Conservation (phyloP, 2,888 invertebrate genomes). For the Gibbula magus region DNA sequence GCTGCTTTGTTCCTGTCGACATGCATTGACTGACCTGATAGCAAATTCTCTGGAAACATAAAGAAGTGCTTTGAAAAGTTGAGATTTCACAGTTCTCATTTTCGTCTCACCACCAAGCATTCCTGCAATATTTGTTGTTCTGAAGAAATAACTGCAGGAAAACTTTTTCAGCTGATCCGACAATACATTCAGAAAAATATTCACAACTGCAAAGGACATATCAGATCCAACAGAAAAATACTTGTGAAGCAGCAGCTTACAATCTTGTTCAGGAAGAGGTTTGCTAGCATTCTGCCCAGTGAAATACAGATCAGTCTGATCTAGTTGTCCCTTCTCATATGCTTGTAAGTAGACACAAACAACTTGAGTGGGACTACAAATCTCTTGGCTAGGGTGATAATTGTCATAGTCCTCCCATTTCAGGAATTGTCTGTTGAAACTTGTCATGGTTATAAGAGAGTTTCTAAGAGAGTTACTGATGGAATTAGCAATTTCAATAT, state of each 20-base stretch:
- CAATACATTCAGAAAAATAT: slow-evolving; percentile 29
- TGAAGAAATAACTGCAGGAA: slow-evolving; percentile 29
- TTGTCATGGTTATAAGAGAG: neutral
- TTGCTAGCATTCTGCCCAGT: neutral
- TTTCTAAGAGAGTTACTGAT: slow-evolving; percentile 17
- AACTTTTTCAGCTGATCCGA: slow-evolving; percentile 35
- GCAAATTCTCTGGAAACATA: slow-evolving; percentile 24
- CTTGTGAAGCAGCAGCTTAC: neutral
- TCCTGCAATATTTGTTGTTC: neutral
- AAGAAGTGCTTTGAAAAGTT: slow-evolving; percentile 16
- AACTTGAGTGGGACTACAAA: slow-evolving; percentile 24
- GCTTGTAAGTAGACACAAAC: slow-evolving; percentile 26
- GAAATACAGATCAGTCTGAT: slow-evolving; percentile 14
- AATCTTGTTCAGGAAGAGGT: neutral
- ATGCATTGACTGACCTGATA: slow-evolving; percentile 12
- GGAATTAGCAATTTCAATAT: slow-evolving; percentile 27
- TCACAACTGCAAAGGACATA: slow-evolving; percentile 30
- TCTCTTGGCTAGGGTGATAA: neutral
- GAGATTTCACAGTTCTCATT: neutral
- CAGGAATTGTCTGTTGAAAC: neutral
- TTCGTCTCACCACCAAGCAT: slow-evolving; percentile 21
- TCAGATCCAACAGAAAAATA: slow-evolving; percentile 10
- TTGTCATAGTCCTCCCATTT: slow-evolving; percentile 26
- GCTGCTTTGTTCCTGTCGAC: neutral
- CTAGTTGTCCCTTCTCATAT: neutral